Base-by-base conservation (phyloP, 2,888 invertebrate species). In the Meghimatium bilineatum region DNA sequence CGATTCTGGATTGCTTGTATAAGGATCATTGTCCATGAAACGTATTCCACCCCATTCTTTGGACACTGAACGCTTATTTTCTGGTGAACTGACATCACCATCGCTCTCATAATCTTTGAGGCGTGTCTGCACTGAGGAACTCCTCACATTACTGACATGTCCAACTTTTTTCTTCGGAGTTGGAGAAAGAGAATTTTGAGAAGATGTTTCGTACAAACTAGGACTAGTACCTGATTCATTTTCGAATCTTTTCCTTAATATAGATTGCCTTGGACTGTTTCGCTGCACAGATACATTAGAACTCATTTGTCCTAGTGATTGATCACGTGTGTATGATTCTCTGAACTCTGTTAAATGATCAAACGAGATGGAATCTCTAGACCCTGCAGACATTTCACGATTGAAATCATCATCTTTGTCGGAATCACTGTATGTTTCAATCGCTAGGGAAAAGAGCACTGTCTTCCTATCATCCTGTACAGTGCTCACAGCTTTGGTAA, bases 401-500 rank as follows among this genome's bases (percentile, higher is more conserved):
- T 71, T 82, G 36, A 71, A 77, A 29, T 80, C 52, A 71, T 69
- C 29, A n/a, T 78, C 66, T 12, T 34, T 56, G 23, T 83, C 72
- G 63, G 78, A 83, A 49, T 83, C 71, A 71, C 83, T 77, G 38
- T 23, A 71, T 10, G 77, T 60, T 34, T 83, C 72, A 63, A 83
- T 72, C 34, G 60, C 60, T 14, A 69, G n/a, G 3, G 77, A 52
- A 32, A 82, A 82, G 6, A 76, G 69, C 10, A 78, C 72, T 26
- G 44, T 63, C 38, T 83, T 83, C 32, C n/a, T 76, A 44, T 66
- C 75, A 0, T 83, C 78, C 72, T 83, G 66, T n/a, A 66, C 44
- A 23, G 72, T 78, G n/a, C 34, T 67, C 23, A 89, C 71, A 23
- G 90, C 90, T 69, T 86, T 87, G 80, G 88, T 88, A 85, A 92